Conservation (phyloP, 2,797 vertebrate genomes). For the Buphagus erythrorhynchus region DNA sequence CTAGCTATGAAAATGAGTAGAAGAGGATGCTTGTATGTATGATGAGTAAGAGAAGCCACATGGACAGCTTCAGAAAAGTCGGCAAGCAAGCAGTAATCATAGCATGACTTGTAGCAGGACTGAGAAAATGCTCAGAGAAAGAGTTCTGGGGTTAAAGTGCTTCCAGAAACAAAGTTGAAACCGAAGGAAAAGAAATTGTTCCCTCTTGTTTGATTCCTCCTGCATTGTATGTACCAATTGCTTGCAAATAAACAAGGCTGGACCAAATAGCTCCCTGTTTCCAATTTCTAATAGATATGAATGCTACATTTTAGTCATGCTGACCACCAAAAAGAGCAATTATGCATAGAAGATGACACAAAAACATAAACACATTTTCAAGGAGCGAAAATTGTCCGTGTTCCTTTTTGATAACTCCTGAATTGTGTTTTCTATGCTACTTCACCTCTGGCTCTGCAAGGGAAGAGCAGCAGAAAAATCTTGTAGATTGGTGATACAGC, state of each 20-base stretch:
- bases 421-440: not conserved
- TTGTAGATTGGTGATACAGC: not conserved
- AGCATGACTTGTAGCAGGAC: not conserved
- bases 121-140: not conserved
- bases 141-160: not conserved
- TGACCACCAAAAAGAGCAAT: not conserved
- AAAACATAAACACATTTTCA: not conserved
- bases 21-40: not conserved
- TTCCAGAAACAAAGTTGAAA: not conserved
- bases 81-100: not conserved
- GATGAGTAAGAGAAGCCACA: not conserved
- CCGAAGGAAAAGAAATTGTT: not conserved
- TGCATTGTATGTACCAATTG: not conserved
- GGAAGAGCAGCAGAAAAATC: not conserved
- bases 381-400: fast-evolving
- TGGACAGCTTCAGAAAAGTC: not conserved
- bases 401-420: not conserved
- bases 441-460: not conserved
- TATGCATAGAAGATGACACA: not conserved
- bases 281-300: not conserved
- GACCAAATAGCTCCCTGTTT: not conserved
- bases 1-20: not conserved
- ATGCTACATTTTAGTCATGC: not conserved
- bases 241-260: not conserved
- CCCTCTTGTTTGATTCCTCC: not conserved